Base-by-base conservation (phyloP, 1,140 invertebrate genomes). In the Trypoxylus dichotomus region DNA sequence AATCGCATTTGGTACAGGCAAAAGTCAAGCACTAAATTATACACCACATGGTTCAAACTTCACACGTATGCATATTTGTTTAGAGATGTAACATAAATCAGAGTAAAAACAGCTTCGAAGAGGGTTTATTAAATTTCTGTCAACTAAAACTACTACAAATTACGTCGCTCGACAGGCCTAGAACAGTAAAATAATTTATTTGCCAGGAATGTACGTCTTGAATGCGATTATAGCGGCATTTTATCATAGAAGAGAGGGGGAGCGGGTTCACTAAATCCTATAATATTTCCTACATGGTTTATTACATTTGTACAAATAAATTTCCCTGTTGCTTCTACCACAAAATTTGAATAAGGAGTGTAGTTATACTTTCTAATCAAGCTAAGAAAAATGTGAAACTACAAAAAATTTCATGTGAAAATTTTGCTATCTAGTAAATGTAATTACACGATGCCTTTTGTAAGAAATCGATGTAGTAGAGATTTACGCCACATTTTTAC, bases 31-130 rank as follows among this genome's bases (percentile, higher is more conserved):
- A 24, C 5, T 63, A 63, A 63, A 63, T 63, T 63, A 24, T 63
- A 63, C 60, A 11, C 60, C 60, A 19, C 19, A 63, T 63, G 60
- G 60, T 24, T 19, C 21, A 63, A 63, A 11, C 19, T 63, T 63
- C 60, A 63, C 60, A 63, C 60, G 60, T 63, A 24, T 63, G 60
- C 60, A 63, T 63, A 63, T 63, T 63, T 63, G 60, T 63, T 63
- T 63, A 63, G 60, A 13, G 25, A 25, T 24, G 21, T 27, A 27
- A 63, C 60, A 63, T 63, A 63, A 63, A 63, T 63, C 60, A 63
- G 24, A 3, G 13, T 19, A 63, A 63, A 63, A 63, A 63, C 60
- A 63, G 25, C 19, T 21, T 63, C 19, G 60, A 63, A 63, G 19
- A 6, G 60, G 60, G 60, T 63, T 63, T 63, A 63, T 63, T 63